Evolutionary conservation across 2,888 invertebrate genomes (phyloP).

Genomic region (Carpatolechia fugitivella): DNA sequence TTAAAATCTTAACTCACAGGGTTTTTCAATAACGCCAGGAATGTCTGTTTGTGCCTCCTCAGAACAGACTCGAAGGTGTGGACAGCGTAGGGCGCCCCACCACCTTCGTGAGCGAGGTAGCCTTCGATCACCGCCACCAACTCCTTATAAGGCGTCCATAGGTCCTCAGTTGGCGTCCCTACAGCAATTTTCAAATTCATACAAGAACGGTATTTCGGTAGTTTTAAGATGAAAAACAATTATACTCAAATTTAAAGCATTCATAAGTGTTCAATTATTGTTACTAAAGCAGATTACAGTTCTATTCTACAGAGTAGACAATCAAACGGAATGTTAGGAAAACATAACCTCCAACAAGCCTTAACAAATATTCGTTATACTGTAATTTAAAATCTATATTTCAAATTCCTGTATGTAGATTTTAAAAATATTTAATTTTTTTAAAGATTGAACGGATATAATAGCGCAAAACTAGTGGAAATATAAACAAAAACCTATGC

Average conservation of each 20-base stretch:
- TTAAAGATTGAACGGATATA: not conserved
- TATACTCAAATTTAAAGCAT: too few species aligned
- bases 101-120: constrained; percentile 80
- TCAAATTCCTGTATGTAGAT: too few species aligned
- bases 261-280: too few species aligned
- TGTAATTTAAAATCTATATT: too few species aligned
- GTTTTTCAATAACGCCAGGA: constrained; percentile 90
- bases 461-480: not conserved
- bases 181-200: not conserved
- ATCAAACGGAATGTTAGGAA: not conserved
- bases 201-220: too few species aligned
- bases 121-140: constrained; percentile 84
- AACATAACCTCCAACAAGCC: not conserved
- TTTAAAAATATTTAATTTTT: too few species aligned
- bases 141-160: constrained; percentile 92
- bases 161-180: constrained; percentile 82
- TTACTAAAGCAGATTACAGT: too few species aligned
- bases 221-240: too few species aligned
- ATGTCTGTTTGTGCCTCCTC: constrained; percentile 91
- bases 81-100: constrained; percentile 79
- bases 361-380: too few species aligned
- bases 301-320: not conserved
- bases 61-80: constrained; percentile 86
- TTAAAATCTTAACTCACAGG: constrained; percentile 82
- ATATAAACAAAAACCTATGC: constrained; percentile 20